Percentiles rank a stretch among this genome's conserved stretches.
These are phyloP conservation scores for Fragum sueziense DNA, from an alignment of 2,888 invertebrate species.

Conservation along the genomic window DNA sequence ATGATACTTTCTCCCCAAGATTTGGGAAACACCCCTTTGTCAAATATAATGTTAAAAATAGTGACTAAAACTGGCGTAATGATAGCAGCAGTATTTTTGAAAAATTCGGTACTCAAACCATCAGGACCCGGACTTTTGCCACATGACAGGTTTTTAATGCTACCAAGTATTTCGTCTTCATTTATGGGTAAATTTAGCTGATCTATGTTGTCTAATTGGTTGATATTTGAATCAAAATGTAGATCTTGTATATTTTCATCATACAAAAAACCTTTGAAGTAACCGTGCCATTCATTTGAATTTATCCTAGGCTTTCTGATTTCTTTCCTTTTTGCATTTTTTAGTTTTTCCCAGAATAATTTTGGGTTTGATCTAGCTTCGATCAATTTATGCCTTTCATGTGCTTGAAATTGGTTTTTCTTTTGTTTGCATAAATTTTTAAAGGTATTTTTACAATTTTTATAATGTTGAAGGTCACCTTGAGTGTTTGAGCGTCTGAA, in stretches of 20 bases:
- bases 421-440: conserved; percentile 9
- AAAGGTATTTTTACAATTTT: background rate
- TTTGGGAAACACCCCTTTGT: conserved; percentile 5
- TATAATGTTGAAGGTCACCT: background rate
- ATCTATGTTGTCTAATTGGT: background rate
- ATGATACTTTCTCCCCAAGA: conserved; percentile 3
- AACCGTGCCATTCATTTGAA: background rate
- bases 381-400: background rate
- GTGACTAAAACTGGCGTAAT: background rate
- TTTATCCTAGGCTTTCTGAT: background rate
- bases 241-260: background rate
- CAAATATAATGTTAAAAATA: background rate
- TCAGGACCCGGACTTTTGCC: background rate
- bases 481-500: background rate
- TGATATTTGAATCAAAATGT: background rate
- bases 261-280: background rate
- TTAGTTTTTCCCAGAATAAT: conserved; percentile 9
- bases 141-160: background rate
- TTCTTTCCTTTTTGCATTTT: background rate
- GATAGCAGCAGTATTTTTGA: background rate
- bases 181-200: background rate
- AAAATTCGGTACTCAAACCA: background rate
- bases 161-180: background rate
- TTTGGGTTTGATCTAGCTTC: conserved; percentile 5
- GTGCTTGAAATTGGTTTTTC: background rate